phyloP scores from a whole-genome alignment of 2,888 invertebrate species.

The Microplitis manilae region DNA sequence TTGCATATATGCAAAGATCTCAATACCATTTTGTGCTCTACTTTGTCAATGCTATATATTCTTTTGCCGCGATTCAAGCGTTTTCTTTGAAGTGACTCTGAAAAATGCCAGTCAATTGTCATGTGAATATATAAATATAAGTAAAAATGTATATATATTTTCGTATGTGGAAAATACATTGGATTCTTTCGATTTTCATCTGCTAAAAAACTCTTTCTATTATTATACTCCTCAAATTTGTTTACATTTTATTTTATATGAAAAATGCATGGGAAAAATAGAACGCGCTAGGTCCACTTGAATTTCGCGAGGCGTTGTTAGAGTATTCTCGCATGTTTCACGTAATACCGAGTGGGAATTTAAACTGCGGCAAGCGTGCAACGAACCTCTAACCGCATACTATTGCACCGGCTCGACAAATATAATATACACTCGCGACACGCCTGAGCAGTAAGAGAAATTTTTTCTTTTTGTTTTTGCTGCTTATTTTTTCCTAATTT shows the following conservation, averaged over 20 bases:
- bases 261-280: conserved; percentile 37
- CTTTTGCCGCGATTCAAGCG: neutral
- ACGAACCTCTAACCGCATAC: conserved; percentile 42
- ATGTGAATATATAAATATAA: neutral
- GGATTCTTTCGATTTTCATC: neutral
- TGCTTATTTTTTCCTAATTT: conserved; percentile 3
- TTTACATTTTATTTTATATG: conserved; percentile 10
- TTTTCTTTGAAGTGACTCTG: neutral
- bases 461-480: neutral
- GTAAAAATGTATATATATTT: neutral
- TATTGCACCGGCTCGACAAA: conserved; percentile 27
- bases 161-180: neutral
- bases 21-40: neutral
- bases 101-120: neutral
- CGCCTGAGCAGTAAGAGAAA: neutral
- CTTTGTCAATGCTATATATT: neutral
- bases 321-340: conserved; percentile 41
- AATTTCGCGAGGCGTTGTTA: conserved; percentile 41
- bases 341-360: conserved; percentile 45
- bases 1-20: neutral
- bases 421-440: neutral
- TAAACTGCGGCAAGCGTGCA: conserved; percentile 47
- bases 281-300: conserved; percentile 32
- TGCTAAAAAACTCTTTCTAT: conserved; percentile 10
- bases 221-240: neutral